Conservation (phyloP, 2,113 vertebrate species). For the Calidris pygmaea region DNA sequence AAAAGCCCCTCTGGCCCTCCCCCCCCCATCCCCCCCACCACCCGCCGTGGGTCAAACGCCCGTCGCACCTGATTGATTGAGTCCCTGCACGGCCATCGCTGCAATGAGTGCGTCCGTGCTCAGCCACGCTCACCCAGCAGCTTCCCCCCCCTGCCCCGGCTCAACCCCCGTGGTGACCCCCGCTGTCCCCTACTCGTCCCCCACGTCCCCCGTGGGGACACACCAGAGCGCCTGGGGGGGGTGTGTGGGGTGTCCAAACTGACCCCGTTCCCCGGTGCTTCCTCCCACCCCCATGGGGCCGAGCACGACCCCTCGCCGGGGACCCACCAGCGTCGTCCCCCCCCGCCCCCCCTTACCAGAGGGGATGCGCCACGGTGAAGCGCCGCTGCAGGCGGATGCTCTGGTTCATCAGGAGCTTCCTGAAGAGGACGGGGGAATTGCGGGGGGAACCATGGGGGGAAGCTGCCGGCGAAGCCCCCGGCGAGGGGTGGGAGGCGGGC, state of each 20-base stretch:
- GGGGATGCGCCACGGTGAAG: conserved; percentile 92
- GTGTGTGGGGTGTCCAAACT: no score
- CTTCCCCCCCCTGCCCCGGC: background rate
- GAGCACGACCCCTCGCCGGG: background rate
- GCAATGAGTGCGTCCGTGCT: background rate
- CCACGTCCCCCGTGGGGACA: rapidly evolving
- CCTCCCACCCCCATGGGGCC: background rate
- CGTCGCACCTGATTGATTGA: rapidly evolving
- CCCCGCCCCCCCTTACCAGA: conserved; percentile 78
- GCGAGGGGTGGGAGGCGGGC: conserved; percentile 43
- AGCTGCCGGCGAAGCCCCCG: conserved; percentile 61
- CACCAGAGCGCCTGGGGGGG: no score
- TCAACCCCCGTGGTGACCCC: background rate
- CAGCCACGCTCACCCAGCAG: rapidly evolving
- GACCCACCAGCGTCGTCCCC: background rate
- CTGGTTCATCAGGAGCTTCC: conserved; percentile 85
- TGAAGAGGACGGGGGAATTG: conserved; percentile 83
- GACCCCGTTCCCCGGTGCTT: background rate
- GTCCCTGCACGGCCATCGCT: background rate
- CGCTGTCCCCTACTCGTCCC: background rate
- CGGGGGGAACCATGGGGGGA: conserved; percentile 71
- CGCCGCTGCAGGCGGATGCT: conserved; percentile 88
- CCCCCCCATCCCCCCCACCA: background rate
- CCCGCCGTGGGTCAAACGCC: rapidly evolving
- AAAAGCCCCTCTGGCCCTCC: background rate